Evolutionary conservation across 1,140 invertebrate genomes (phyloP).

Genomic region (Tetraneura akinire): DNA sequence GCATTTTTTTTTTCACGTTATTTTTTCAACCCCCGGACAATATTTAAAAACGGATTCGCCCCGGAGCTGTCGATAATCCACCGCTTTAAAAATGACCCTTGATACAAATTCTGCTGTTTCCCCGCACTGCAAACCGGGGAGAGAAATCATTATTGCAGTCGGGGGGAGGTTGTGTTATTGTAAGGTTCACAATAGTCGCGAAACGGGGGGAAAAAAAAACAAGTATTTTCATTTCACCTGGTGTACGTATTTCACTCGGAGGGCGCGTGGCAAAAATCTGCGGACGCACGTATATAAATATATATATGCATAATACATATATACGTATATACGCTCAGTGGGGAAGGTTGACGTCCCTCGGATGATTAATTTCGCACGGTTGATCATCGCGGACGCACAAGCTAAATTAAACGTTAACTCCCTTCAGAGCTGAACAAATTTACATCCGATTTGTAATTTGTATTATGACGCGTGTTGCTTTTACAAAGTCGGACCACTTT

Average conservation of each 20-base stretch:
- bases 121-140: background rate
- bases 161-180: slow-evolving; percentile 45
- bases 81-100: slow-evolving; percentile 51
- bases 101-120: slow-evolving; percentile 36
- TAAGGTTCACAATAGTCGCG: slow-evolving; percentile 49
- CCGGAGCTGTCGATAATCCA: slow-evolving; percentile 48
- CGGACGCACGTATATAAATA: background rate
- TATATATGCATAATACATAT: no score
- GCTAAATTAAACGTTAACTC: slow-evolving; percentile 45
- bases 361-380: slow-evolving; percentile 51
- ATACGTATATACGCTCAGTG: no score
- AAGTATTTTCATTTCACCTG: slow-evolving; percentile 51
- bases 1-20: background rate
- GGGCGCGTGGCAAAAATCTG: slow-evolving; percentile 49
- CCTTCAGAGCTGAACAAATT: slow-evolving; percentile 13
- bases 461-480: background rate
- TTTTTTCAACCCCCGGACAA: slow-evolving; percentile 29
- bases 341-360: slow-evolving; percentile 36
- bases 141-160: no score
- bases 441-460: slow-evolving; percentile 39
- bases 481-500: background rate
- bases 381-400: slow-evolving; percentile 40
- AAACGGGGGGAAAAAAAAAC: slow-evolving; percentile 32
- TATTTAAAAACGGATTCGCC: slow-evolving; percentile 51
- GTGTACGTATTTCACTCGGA: no score